Conservation (phyloP, 2,888 invertebrate genomes). For the Drosophila sordidapex region DNA sequence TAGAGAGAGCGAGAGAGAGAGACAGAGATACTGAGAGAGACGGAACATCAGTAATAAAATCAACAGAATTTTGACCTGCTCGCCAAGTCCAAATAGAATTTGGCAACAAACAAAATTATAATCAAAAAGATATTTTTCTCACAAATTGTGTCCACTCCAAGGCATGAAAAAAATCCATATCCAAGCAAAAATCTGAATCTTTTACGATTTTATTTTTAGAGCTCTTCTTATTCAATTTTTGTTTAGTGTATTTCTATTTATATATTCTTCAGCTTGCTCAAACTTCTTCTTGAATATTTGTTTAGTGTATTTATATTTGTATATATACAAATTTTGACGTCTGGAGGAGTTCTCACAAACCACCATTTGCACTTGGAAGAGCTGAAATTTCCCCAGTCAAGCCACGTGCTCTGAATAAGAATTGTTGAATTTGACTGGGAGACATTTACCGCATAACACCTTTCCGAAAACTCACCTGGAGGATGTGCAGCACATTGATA, state of each 20-base stretch:
- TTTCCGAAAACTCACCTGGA: background rate
- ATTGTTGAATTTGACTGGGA: background rate
- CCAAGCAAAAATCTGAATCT: background rate
- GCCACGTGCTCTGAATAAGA: background rate
- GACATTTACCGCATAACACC: background rate
- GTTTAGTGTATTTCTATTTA: background rate
- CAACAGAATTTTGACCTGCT: background rate
- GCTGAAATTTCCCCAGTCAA: background rate
- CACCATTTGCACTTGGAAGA: background rate
- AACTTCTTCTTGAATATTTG: background rate
- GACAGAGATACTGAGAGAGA: too few species aligned
- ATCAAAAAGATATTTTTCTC: background rate
- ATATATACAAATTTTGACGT: background rate
- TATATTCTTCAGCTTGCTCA: background rate
- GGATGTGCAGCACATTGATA: background rate
- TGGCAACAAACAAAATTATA: background rate
- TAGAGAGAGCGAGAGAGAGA: background rate
- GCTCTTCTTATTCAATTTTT: background rate
- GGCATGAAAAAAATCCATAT: background rate
- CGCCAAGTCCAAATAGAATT: background rate
- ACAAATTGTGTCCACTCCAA: background rate
- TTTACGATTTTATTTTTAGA: background rate
- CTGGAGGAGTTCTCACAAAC: background rate
- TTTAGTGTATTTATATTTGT: background rate
- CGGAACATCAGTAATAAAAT: background rate